Base-by-base conservation (phyloP, 2,888 invertebrate genomes). In the Nephrotoma appendiculata region DNA sequence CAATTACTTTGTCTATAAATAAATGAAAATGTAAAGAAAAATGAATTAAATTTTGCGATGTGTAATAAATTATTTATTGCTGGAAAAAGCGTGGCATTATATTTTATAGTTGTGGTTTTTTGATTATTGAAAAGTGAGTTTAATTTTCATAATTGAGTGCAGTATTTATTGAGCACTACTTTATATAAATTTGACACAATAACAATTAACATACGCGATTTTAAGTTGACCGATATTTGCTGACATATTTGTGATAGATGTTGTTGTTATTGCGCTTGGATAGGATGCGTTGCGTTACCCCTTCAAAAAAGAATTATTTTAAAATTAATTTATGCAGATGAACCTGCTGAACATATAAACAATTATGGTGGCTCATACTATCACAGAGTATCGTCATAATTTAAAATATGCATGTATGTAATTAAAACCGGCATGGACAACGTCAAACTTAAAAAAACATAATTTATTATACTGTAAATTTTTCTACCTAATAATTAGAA, bases 1-100 rank as follows among this genome's bases (percentile, higher is more conserved):
- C 98, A 90, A 97, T 95, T 87, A 98, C 98, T 93, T 97, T 95
- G 91, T 97, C 97, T 95, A 91, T 45, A 90, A 87, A 87, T 86
- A 48, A 48, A 41, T 45, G 31, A 41, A 11, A 12, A 85, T 6
- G 7, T n/a, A 48, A 71, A 86, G 31, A 85, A 44, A n/a, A 19
- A 44, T 12, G 4, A 86, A 52, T 45, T 41, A 86, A 41, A 52
- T 86, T 48, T 52, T 48, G 9, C 42, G 42, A 42, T 12, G 41
- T 42, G 84, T 12, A 83, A 83, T 41, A 83, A 71, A 71, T 71
- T 31, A 71, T 71, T 31, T 31, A 31, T 71, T 71, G 9, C 4
- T 71, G 7, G 6, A 31, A 31, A 71, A 71, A 71, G 71, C 71
- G 31, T 71, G 71, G 31, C 31, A 31, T 71, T 19, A 71, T 71